Base-by-base conservation (phyloP, 2,113 vertebrate genomes). In the Chionis minor region DNA sequence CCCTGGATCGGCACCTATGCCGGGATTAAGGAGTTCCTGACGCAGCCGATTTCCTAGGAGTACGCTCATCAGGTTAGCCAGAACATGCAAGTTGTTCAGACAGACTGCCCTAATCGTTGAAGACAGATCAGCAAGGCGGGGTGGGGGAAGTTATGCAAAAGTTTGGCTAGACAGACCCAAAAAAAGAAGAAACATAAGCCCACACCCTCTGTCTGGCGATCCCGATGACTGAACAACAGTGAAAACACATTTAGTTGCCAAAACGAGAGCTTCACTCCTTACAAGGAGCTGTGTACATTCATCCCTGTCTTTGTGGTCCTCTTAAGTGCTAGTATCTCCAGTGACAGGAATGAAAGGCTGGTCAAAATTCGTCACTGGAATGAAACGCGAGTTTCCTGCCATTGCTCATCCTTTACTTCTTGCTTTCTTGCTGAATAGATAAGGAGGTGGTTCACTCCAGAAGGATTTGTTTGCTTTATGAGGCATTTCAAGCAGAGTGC, bases 321-420 rank as follows among this genome's bases (percentile, higher is more conserved):
- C 42, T 67, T 18, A 71, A 79, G 74, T 0, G 2, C 42, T 83
- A 56, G 27, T 12, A 91, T 78, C 80, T 92, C 18, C 40, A 70
- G 44, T 2, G 21, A 40, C 79, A 58, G 79, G 77, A 80, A 92
- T 77, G 75, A 88, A 69, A 86, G 75, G 80, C 83, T 73, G 54
- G 74, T 89, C 23, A 2, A 81, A 92, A 94, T 90, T 94, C 7
- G 58, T 92, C 88, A 91, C 79, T 71, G 81, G 74, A 87, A 90
- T 95, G 92, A 91, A 95, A 95, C 24, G 73, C 4, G 9, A 58
- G 55, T 65, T 95, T 96, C 81, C 87, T 92, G 95, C 89, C 28
- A 1, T 92, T 24, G 13, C 84, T 94, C 92, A 85, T 93, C 73
- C 66, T 82, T 77, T 77, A 63, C 73, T 38, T 90, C 87, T 88